phyloP scores from a whole-genome alignment of 2,888 invertebrate genomes.

The Athetis lepigone region DNA sequence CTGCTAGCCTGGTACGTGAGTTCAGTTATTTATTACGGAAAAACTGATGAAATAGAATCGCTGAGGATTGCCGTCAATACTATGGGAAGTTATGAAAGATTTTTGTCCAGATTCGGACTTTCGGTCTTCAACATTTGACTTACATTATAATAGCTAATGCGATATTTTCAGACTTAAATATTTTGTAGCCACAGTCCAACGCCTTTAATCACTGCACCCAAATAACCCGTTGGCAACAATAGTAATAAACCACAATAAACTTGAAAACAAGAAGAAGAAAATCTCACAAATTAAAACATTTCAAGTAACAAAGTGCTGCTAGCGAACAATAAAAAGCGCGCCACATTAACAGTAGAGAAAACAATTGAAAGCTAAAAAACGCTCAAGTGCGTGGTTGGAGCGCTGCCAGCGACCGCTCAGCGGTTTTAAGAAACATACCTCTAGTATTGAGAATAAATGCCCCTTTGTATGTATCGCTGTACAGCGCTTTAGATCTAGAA shows the following conservation, averaged over 20 bases:
- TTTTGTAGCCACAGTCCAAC: background rate
- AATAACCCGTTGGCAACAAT: slow-evolving; percentile 28
- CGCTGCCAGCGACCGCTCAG: slow-evolving; percentile 52
- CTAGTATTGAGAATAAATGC: slow-evolving; percentile 55
- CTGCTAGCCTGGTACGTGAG: slow-evolving; percentile 15
- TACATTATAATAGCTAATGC: background rate
- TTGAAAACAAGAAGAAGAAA: slow-evolving; percentile 28
- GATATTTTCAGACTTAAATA: background rate
- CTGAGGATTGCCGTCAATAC: background rate
- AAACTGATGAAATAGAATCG: background rate
- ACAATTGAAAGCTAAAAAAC: slow-evolving; percentile 63
- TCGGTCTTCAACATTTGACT: no score
- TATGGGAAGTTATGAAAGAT: background rate
- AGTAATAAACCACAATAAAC: slow-evolving; percentile 46
- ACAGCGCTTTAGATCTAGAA: slow-evolving; percentile 30
- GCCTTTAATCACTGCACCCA: slow-evolving; percentile 1
- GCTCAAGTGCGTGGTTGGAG: slow-evolving; percentile 59
- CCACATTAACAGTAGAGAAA: slow-evolving; percentile 58
- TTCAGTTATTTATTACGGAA: slow-evolving; percentile 7
- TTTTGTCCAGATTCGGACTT: background rate
- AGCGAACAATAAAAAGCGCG: slow-evolving; percentile 52
- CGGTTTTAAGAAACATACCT: slow-evolving; percentile 51
- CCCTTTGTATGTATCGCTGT: slow-evolving; percentile 39
- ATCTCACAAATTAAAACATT: slow-evolving; percentile 56
- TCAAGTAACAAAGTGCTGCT: slow-evolving; percentile 55